phyloP scores from a whole-genome alignment of 1,140 invertebrate species.

The Heliconius hermathena region DNA sequence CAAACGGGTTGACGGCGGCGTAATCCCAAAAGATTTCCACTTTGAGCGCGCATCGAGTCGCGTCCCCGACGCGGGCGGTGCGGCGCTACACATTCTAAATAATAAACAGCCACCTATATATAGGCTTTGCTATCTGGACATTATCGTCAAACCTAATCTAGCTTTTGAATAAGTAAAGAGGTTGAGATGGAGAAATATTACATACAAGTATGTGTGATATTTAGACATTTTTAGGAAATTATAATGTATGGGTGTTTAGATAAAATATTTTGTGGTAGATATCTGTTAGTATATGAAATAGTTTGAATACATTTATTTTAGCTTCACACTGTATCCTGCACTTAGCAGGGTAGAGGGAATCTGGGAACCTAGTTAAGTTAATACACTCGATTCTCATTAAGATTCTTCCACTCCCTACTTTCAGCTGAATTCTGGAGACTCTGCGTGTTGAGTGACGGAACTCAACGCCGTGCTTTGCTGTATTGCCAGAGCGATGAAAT shows the following conservation, averaged over 20 bases:
- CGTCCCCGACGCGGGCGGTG: constrained; percentile 47
- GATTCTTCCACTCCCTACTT: no score
- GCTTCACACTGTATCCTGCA: no score
- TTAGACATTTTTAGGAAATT: neutral
- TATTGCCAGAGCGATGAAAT: no score
- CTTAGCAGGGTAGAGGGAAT: no score
- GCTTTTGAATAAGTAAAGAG: neutral
- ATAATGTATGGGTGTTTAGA: no score
- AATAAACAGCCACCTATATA: constrained; percentile 71
- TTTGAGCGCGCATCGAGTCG: constrained; percentile 77
- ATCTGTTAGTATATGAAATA: no score
- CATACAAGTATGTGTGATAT: neutral
- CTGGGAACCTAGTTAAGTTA: no score
- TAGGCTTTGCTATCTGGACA: constrained; percentile 13
- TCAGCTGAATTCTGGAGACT: rapidly evolving
- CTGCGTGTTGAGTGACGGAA: no score
- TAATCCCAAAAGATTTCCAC: constrained; percentile 82
- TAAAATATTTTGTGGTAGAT: no score
- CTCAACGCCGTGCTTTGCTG: no score
- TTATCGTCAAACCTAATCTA: constrained; percentile 10
- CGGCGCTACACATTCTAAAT: constrained; percentile 80
- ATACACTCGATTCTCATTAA: no score
- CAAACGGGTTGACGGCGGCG: constrained; percentile 64
- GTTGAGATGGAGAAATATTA: neutral
- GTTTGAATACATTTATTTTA: no score